Base-by-base conservation (phyloP, 1,140 invertebrate species). In the Halotydeus destructor region DNA sequence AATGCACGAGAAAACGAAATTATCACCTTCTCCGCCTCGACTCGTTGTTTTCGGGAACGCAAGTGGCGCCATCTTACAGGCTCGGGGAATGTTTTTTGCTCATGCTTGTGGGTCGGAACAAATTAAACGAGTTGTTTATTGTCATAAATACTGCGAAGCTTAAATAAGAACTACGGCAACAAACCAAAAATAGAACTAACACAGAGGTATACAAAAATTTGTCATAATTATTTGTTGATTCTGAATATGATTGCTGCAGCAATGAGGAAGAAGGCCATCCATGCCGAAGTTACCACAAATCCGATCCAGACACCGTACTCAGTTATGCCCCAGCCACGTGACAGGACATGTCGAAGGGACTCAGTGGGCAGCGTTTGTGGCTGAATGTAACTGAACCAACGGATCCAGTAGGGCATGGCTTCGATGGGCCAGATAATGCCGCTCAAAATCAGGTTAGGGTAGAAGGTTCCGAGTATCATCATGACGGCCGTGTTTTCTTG, bases 341-440 rank as follows among this genome's bases (percentile, higher is more conserved):
- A 83, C 23, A 93, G 63, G 54, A 94, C 78, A 18, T 78, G 78
- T 39, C 88, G 67, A 43, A 93, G 66, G 0, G 83, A 76, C 31
- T 85, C 82, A 19, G 83, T 86, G 6, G 85, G 82, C 54, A 88
- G 69, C 0, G 88, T 96, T 34, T 91, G 62, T 0, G 88, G 88
- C 32, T 93, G 67, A 50, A 76, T 72, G 34, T 78, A 72, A 3
- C 81, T 78, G 24, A 93, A 70, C 54, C 80, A 78, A 46, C 75
- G 69, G 68, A 4, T 47, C 46, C 46, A 47, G 41, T 47, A 43
- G 11, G 85, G 86, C 79, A 94, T 93, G 25, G 85, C 74, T 68
- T 89, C 79, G n/a, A 84, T 47, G 0, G 84, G 84, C 84, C 84
- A 91, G 16, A 89, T 65, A n/a, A 79, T 70, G 48, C 82, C 84